phyloP scores from a whole-genome alignment of 1,140 invertebrate genomes.

The Drosophila rufa region DNA sequence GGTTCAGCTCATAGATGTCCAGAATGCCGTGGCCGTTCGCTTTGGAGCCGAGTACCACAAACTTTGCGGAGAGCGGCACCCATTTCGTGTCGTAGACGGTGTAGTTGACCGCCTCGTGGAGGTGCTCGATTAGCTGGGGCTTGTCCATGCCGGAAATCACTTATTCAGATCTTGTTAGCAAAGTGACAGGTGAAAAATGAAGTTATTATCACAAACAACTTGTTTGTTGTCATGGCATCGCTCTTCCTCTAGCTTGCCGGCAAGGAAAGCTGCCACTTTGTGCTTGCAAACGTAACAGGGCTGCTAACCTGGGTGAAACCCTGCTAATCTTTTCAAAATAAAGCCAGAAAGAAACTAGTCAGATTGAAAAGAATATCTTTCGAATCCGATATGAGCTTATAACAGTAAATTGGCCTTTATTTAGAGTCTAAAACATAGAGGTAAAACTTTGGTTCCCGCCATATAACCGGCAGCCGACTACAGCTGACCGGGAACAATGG shows the following conservation, averaged over 20 bases:
- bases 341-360: not conserved
- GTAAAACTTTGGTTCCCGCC: not conserved
- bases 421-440: too few species aligned
- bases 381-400: too few species aligned
- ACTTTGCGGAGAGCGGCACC: conserved; percentile 97
- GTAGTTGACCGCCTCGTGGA: conserved; percentile 93
- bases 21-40: conserved; percentile 93
- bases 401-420: not conserved
- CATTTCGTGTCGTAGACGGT: conserved; percentile 97
- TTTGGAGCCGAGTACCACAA: conserved; percentile 94
- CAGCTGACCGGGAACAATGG: not conserved
- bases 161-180: conserved; percentile 4
- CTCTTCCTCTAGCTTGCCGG: conserved; percentile 9
- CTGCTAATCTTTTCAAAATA: not conserved
- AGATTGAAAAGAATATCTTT: not conserved
- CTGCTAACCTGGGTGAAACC: not conserved
- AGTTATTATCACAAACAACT: conserved; percentile 46
- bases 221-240: conserved; percentile 60
- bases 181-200: conserved; percentile 25
- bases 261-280: not conserved
- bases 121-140: conserved; percentile 95
- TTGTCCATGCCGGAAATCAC: conserved; percentile 87
- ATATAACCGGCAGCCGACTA: not conserved
- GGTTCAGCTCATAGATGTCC: conserved; percentile 94
- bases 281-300: not conserved